Conservation (phyloP, 2,113 vertebrate species). For the Nannobrachium achirus region DNA sequence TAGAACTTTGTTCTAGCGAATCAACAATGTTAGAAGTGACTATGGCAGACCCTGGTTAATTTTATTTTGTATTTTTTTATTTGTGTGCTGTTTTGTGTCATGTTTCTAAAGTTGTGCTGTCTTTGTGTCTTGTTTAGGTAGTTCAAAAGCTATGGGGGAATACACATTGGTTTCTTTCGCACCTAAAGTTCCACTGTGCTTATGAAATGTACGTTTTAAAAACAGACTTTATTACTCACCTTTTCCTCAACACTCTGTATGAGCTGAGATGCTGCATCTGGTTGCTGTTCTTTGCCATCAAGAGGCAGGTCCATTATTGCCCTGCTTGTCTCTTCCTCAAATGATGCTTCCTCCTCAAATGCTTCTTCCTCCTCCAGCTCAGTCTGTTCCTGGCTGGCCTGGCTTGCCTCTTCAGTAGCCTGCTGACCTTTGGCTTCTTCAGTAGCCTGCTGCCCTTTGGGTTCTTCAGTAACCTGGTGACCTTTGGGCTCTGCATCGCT, state of each 20-base stretch:
- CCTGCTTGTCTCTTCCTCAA: not conserved
- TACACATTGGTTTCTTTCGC: too few relatives aligned
- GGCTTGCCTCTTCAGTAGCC: not conserved
- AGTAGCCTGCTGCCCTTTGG: too few relatives aligned
- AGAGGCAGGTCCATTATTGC: not conserved
- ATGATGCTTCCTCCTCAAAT: not conserved
- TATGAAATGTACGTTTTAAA: too few relatives aligned
- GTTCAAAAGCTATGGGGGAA: too few relatives aligned
- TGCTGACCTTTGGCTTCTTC: not conserved
- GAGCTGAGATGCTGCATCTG: not conserved
- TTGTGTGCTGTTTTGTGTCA: too few relatives aligned
- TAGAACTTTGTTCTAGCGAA: not conserved
- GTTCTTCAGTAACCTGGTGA: too few relatives aligned
- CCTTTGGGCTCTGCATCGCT: not conserved
- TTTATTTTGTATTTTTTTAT: too few relatives aligned
- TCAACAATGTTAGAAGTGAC: not conserved
- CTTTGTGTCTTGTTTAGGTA: too few relatives aligned
- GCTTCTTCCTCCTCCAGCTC: not conserved
- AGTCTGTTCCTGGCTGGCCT: not conserved
- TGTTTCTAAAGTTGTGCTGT: too few relatives aligned
- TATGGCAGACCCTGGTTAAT: too few relatives aligned
- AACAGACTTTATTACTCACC: too few relatives aligned
- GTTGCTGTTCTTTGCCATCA: not conserved
- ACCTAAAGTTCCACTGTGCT: too few relatives aligned
- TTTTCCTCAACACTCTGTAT: conserved; percentile 8